Conservation (phyloP, 2,797 vertebrate species). For the Cyprinella venusta region DNA sequence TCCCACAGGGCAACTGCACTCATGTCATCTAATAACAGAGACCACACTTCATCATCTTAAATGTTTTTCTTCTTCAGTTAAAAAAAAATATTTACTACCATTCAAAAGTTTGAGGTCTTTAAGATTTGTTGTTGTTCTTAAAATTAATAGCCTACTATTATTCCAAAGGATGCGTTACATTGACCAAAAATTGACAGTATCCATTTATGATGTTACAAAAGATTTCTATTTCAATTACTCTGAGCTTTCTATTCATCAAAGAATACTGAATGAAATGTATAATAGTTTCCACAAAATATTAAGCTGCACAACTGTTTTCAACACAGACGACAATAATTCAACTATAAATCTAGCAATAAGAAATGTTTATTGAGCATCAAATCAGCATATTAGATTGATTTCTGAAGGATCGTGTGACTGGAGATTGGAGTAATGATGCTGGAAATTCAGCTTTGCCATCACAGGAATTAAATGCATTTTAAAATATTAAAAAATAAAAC, state of each 20-base stretch:
- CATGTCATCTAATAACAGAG: constrained; percentile 59
- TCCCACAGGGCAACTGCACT: constrained; percentile 70
- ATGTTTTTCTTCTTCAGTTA: not conserved
- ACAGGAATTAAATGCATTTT: not conserved
- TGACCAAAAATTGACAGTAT: not conserved
- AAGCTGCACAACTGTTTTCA: not conserved
- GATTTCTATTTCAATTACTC: not conserved
- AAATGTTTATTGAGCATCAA: not conserved
- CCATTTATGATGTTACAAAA: not conserved
- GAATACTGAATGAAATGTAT: not conserved
- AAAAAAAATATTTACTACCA: no score
- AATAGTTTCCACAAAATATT: not conserved
- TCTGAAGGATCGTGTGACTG: not conserved
- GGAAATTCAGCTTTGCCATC: not conserved
- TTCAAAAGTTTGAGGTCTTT: not conserved
- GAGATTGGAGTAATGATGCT: not conserved
- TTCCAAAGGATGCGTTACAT: no score
- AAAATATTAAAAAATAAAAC: not conserved
- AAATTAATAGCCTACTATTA: not conserved
- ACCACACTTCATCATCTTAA: not conserved
- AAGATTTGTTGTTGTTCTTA: not conserved
- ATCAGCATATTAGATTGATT: not conserved
- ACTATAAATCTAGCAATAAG: not conserved
- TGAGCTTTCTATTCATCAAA: not conserved
- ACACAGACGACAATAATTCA: not conserved